Evolutionary conservation across 2,888 invertebrate species (phyloP), one percentile per base, ranked within the genome.

Genomic region (Leucozona laternaria): DNA sequence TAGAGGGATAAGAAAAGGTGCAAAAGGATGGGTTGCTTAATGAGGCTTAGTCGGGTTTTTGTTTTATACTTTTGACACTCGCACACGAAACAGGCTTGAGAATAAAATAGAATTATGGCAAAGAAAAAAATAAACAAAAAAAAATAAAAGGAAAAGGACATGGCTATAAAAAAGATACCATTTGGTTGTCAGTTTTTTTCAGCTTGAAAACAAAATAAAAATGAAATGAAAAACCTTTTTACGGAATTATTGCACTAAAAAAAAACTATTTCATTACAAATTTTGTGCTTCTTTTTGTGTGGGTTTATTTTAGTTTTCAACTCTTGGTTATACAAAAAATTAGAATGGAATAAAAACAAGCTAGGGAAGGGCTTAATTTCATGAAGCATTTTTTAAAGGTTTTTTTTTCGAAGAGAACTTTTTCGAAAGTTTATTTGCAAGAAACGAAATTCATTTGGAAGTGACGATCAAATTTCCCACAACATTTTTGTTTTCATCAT

Each of bases 1-100:
- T 11, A 55, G 22, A 71, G 22, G 55, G 71, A 71, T 62, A 50
- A 50, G 68, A 48, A 68, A 75, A 20, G 48, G 48, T 34, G 17
- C 34, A 43, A 55, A 58, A 62, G 75, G 70, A 62, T 64, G 64
- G 71, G 70, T 62, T 45, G 57, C 55, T 81, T 71, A 70, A 62
- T 70, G 80, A 70, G 70, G 75, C 75, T 76, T 62, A 57, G 25
- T 80, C 62, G 34, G 31, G 25, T 53, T 53, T 60, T 71, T 58
- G 34, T 37, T 53, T 70, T 75, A 62, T 22, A 70, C 60, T 31
- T 55, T 25, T 75, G 34, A 75, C 73, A 75, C 73, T 57, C 37
- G 25, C 25, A 66, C 17, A 40, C 40, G 22, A 34, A 11, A 66
- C 31, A 20, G 60, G 40, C 40, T 31, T 60, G 22, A 25, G 15